Evolutionary conservation across 2,113 vertebrate species (phyloP), one percentile per base, ranked within the genome.

Genomic region (Ploceus nigricollis): DNA sequence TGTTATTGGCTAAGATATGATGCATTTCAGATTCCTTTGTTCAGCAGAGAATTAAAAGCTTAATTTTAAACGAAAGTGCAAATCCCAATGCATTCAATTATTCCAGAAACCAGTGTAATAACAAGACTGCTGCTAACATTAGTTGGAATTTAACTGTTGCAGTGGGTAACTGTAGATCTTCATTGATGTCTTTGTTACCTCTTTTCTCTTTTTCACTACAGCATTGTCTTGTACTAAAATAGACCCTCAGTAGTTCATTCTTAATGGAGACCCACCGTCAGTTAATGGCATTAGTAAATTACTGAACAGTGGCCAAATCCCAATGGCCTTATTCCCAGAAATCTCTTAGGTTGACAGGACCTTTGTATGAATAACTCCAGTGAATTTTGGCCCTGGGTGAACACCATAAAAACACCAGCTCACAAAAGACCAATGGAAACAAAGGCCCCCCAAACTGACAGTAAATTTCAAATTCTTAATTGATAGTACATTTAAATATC

Each of bases 281-380:
- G 50, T 79, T 96, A 96, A 95, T 87, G 86, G 80, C 88, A 87
- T 95, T 92, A 95, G 88, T 82, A 90, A 95, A 93, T 96, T 96
- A 76, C 88, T 96, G 96, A 95, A 90, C 82, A 92, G 80, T 93
- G 70, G 88, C 96, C 93, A 86, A 96, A 86, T 96, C 79, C 94
- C 88, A 86, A 83, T 97, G 96, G 88, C 93, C 90, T 95, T 95
- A 78, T 95, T 96, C 94, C 95, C 93, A 96, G 96, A 97, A 96
- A 94, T 39, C 82, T 93, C 90, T 94, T 80, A 93, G 85, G 40
- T 35, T 95, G 96, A 96, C 94, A 95, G 85, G 76, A 96, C 64
- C 72, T 97, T 95, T 96, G 82, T 96, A 82, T 84, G 72, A 93
- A 40, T 71, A 82, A 82, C 57, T 86, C 82, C 39, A 87, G 77